Conservation (phyloP, 2,113 vertebrate genomes). For the Calypte anna region DNA sequence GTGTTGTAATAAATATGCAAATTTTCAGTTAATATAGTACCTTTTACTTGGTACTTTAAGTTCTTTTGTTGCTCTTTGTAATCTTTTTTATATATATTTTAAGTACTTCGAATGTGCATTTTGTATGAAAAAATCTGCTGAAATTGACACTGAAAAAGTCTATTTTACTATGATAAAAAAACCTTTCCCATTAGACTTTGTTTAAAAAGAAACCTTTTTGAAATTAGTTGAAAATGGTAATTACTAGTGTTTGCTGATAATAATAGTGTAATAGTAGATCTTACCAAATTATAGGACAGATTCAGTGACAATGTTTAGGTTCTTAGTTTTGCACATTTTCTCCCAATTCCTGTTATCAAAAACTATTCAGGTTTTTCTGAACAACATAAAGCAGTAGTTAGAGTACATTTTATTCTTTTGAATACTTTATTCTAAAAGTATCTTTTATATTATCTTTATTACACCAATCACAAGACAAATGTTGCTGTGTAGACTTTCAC, state of each 20-base stretch:
- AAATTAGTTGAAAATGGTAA: neutral
- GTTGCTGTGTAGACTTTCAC: neutral
- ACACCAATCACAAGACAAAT: neutral
- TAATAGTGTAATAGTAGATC: neutral
- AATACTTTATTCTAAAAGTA: neutral
- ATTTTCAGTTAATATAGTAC: neutral
- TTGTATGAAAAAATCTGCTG: neutral
- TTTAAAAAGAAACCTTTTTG: neutral
- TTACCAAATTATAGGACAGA: neutral
- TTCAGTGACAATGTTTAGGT: neutral
- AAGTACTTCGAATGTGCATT: neutral
- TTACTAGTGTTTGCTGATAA: neutral
- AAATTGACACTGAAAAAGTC: neutral
- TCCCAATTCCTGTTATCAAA: neutral
- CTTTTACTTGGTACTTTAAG: neutral
- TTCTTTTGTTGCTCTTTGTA: neutral
- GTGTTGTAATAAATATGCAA: neutral
- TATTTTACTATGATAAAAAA: neutral
- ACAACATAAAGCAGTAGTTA: neutral
- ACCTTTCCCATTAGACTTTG: neutral
- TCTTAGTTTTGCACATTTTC: neutral
- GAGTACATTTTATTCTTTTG: neutral
- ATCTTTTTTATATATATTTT: neutral
- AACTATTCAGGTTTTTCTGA: neutral
- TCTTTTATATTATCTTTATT: neutral